Evolutionary conservation across 1,140 invertebrate genomes (phyloP).

Genomic region (Zeugodacus cucurbitae): DNA sequence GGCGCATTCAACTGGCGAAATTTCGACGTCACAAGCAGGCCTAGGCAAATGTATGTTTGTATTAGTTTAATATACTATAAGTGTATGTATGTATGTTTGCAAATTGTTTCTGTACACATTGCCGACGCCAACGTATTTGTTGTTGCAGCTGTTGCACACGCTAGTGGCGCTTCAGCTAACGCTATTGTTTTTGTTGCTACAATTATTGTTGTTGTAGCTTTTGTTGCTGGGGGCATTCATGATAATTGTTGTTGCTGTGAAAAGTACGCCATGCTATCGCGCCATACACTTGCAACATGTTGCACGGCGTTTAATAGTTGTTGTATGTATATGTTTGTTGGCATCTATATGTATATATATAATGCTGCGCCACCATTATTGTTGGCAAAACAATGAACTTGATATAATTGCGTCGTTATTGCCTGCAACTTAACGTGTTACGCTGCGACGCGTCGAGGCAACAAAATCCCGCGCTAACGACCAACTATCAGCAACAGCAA

Average conservation of each 20-base stretch:
- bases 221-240: neutral
- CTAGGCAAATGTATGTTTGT: neutral
- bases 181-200: neutral
- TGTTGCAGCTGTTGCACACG: neutral
- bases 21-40: neutral
- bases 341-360: neutral
- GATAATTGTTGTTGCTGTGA: neutral
- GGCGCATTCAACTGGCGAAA: constrained; percentile 9
- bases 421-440: constrained; percentile 14
- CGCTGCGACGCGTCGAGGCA: constrained; percentile 3
- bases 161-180: neutral
- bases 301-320: neutral
- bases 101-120: neutral
- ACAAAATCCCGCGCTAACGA: constrained; percentile 28
- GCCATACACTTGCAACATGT: neutral
- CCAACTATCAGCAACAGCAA: neutral
- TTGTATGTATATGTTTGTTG: neutral
- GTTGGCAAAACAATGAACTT: constrained; percentile 28
- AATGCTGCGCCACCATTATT: neutral
- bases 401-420: constrained; percentile 28
- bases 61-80: no score
- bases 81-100: neutral
- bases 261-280: neutral
- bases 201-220: neutral
- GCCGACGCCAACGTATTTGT: neutral